These are phyloP conservation scores for Crioceris asparagi DNA, from an alignment of 2,888 invertebrate species.

Conservation along the genomic window DNA sequence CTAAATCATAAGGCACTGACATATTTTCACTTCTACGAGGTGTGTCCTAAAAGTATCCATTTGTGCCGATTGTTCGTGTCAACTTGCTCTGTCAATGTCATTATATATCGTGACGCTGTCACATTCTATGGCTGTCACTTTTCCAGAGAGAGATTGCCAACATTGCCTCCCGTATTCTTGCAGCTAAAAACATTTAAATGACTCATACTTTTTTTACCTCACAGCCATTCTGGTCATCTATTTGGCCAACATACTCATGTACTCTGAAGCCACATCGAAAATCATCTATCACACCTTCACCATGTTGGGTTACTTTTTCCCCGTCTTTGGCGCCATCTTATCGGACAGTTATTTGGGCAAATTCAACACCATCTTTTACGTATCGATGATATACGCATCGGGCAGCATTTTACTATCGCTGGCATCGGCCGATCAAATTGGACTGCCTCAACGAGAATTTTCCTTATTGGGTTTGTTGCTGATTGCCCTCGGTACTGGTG, in stretches of 20 bases:
- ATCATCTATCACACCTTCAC: slow-evolving; percentile 82
- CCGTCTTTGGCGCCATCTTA: slow-evolving; percentile 81
- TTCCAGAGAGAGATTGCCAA: no score
- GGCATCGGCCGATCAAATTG: slow-evolving; percentile 51
- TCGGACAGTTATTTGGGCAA: slow-evolving; percentile 90
- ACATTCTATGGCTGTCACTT: no score
- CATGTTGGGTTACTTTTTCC: slow-evolving; percentile 83
- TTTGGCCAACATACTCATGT: slow-evolving; percentile 66
- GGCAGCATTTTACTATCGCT: slow-evolving; percentile 73
- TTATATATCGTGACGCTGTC: no score
- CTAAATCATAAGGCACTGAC: no score
- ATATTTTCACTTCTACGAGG: no score
- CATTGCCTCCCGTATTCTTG: no score
- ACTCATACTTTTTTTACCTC: slow-evolving; percentile 29
- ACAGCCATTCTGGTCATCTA: slow-evolving; percentile 89
- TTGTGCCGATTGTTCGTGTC: no score
- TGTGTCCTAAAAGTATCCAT: no score
- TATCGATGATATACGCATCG: slow-evolving; percentile 75
- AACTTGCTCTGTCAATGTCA: no score
- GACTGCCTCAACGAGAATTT: slow-evolving; percentile 43
- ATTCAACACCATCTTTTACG: slow-evolving; percentile 79
- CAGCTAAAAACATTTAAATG: no score
- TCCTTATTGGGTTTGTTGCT: slow-evolving; percentile 53
- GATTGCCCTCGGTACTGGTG: slow-evolving; percentile 86
- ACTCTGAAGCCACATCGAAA: slow-evolving; percentile 63